Evolutionary conservation across 92 coral and sea anemone genomes (phyloP).

Genomic region (Actinostola sp.): DNA sequence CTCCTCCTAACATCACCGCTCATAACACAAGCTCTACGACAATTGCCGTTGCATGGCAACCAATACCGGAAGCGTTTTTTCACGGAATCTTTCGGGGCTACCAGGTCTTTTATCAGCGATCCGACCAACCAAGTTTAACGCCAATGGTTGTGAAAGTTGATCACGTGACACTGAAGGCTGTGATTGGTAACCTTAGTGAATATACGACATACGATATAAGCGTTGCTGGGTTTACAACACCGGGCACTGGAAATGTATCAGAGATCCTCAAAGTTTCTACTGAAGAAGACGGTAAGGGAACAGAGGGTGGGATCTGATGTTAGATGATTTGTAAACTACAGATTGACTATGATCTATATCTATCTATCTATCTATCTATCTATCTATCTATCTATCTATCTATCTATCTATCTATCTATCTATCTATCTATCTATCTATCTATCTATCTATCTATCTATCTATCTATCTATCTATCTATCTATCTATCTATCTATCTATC

Average conservation of each 20-base stretch:
- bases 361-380: too few relatives aligned
- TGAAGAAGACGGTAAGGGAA: constrained; percentile 57
- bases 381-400: too few relatives aligned
- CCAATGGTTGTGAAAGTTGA: constrained; percentile 22
- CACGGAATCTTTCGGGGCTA: constrained; percentile 61
- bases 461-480: too few relatives aligned
- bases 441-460: too few relatives aligned
- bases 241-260: constrained; percentile 61
- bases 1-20: constrained; percentile 47
- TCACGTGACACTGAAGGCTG: constrained; percentile 25
- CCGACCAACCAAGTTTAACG: constrained; percentile 1
- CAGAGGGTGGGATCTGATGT: too few relatives aligned
- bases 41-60: constrained; percentile 59
- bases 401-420: too few relatives aligned
- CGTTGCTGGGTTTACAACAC: constrained; percentile 63
- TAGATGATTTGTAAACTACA: too few relatives aligned
- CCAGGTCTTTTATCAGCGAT: constrained; percentile 54
- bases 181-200: constrained; percentile 44
- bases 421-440: too few relatives aligned
- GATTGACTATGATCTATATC: too few relatives aligned
- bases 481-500: too few relatives aligned
- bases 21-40: constrained; percentile 45
- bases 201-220: constrained; percentile 41
- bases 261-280: constrained; percentile 35
- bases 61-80: constrained; percentile 36